Percentiles rank a stretch among this genome's conserved stretches.
phyloP scores from a whole-genome alignment of 2,888 invertebrate species.

The Ditula angustiorana region DNA sequence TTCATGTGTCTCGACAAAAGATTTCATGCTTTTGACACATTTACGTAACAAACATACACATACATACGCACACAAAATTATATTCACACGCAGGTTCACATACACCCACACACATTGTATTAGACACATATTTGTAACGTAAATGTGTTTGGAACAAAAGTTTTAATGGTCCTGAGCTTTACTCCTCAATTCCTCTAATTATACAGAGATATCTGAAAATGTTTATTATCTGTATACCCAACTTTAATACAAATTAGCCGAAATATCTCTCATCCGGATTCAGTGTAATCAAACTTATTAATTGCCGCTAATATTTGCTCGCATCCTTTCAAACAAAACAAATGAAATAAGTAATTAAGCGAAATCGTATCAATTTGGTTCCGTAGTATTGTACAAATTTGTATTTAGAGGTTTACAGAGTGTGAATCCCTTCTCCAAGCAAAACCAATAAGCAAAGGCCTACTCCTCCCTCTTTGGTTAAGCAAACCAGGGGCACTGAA shows the following conservation, averaged over 20 bases:
- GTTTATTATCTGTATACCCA: neutral
- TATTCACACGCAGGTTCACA: too few relatives aligned
- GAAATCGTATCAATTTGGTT: constrained; percentile 24
- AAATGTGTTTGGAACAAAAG: too few relatives aligned
- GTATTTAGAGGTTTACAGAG: constrained; percentile 21
- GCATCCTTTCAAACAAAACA: constrained; percentile 29
- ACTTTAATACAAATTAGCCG: neutral
- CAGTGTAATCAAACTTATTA: constrained; percentile 30
- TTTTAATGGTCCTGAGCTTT: too few relatives aligned
- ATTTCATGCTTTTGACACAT: too few relatives aligned
- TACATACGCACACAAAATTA: too few relatives aligned
- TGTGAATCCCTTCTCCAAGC: constrained; percentile 21
- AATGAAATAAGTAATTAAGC: constrained; percentile 39
- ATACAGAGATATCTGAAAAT: neutral
- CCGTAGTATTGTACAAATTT: constrained; percentile 6
- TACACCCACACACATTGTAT: too few relatives aligned
- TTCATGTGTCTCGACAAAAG: too few relatives aligned
- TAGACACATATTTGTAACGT: too few relatives aligned
- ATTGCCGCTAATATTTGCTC: constrained; percentile 30
- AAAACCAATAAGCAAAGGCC: constrained; percentile 4
- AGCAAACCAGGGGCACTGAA: neutral
- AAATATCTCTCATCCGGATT: neutral
- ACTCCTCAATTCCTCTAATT: neutral
- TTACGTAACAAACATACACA: too few relatives aligned
- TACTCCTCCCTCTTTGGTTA: neutral